phyloP scores from a whole-genome alignment of 2,113 vertebrate genomes.

The Antechinus stuartii region DNA sequence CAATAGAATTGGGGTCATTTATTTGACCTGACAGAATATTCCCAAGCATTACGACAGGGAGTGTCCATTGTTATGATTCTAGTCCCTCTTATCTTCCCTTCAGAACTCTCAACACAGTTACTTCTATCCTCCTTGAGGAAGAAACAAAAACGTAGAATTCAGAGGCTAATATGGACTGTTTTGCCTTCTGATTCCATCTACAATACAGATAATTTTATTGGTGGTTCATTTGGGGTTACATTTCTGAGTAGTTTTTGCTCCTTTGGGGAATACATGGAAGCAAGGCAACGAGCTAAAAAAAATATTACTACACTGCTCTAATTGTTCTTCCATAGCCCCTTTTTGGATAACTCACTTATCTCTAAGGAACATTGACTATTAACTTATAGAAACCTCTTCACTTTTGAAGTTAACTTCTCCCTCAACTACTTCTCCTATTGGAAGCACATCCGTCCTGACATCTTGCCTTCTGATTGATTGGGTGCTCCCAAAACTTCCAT shows the following conservation, averaged over 20 bases:
- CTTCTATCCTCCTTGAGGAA: not conserved
- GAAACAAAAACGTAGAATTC: not conserved
- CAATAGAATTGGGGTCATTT: not conserved
- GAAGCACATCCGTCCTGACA: not conserved
- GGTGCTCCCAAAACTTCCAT: not conserved
- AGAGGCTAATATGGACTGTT: not conserved
- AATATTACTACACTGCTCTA: slow-evolving; percentile 13
- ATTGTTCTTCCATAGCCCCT: not conserved
- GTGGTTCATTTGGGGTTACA: not conserved
- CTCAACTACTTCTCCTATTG: not conserved
- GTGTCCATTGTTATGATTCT: not conserved
- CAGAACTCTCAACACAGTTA: slow-evolving; percentile 27
- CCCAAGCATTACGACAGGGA: slow-evolving; percentile 22
- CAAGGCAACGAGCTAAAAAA: not conserved
- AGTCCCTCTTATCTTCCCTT: not conserved
- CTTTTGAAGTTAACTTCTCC: not conserved
- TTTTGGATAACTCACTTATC: not conserved
- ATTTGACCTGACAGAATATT: slow-evolving; percentile 28
- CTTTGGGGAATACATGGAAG: slow-evolving; percentile 26
- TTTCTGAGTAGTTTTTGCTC: not conserved
- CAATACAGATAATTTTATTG: not conserved
- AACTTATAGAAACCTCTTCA: not conserved
- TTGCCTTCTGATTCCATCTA: not conserved
- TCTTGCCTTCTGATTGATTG: not conserved
- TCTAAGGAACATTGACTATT: not conserved